These are phyloP conservation scores for Piezodorus guildinii DNA, from an alignment of 1,140 invertebrate genomes.

Conservation along the genomic window DNA sequence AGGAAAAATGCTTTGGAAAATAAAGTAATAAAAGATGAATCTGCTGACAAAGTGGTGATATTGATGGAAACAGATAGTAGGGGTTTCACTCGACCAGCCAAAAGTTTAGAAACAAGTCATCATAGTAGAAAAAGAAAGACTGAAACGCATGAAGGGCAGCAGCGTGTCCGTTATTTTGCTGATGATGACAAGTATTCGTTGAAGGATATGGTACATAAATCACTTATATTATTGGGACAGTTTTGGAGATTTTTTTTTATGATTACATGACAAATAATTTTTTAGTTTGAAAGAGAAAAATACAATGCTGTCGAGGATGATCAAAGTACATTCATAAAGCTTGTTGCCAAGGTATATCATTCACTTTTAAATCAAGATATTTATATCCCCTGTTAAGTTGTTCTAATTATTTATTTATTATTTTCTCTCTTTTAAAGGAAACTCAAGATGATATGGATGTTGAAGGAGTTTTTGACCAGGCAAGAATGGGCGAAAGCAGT, in stretches of 20 bases:
- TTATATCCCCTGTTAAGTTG: not conserved
- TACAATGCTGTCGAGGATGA: slow-evolving; percentile 66
- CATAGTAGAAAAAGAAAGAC: slow-evolving; percentile 43
- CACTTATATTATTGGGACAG: not conserved
- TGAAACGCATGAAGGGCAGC: slow-evolving; percentile 59
- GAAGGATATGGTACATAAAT: slow-evolving; percentile 58
- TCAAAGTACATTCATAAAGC: slow-evolving; percentile 64
- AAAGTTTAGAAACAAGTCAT: slow-evolving; percentile 28
- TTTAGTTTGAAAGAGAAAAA: slow-evolving; percentile 81
- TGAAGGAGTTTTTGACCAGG: slow-evolving; percentile 77
- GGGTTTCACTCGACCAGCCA: slow-evolving; percentile 39
- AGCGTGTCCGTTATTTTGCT: slow-evolving; percentile 72
- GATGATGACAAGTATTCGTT: slow-evolving; percentile 84
- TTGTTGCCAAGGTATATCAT: slow-evolving; percentile 43
- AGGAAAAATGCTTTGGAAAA: slow-evolving; percentile 14
- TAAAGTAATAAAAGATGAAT: slow-evolving; percentile 36
- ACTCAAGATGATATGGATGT: not conserved
- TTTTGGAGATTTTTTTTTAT: not conserved
- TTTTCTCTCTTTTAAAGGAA: not conserved
- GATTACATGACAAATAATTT: slow-evolving; percentile 26
- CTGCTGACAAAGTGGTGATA: slow-evolving; percentile 37
- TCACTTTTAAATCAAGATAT: slow-evolving; percentile 17
- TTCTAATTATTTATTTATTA: not conserved
- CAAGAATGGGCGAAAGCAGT: slow-evolving; percentile 46
- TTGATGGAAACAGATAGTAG: slow-evolving; percentile 55